Conservation (phyloP, 2,888 invertebrate genomes). For the Caenorhabditis afra region DNA sequence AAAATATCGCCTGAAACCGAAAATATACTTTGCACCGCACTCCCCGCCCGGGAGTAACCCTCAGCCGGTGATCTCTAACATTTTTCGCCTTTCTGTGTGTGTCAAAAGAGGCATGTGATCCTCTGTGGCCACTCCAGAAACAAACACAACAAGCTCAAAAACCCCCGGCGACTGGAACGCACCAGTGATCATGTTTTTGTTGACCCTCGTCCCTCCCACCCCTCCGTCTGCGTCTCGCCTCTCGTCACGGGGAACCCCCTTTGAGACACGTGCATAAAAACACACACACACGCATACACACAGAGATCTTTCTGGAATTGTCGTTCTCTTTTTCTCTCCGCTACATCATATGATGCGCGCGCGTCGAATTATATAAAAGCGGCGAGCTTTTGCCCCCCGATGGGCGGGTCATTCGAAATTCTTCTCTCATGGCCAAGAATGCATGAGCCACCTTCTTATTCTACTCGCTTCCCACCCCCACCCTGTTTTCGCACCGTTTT, state of each 20-base stretch:
- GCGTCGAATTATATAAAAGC: background rate
- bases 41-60: no score
- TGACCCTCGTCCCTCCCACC: constrained; percentile 2
- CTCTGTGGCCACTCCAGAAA: constrained; percentile 5
- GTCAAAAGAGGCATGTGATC: background rate
- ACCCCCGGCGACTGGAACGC: constrained; percentile 29
- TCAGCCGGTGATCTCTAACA: no score
- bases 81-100: no score
- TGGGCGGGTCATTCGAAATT: background rate
- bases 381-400: background rate
- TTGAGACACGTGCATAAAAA: background rate
- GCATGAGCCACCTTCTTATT: background rate
- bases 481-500: background rate
- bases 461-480: background rate
- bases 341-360: background rate
- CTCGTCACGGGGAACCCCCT: constrained; percentile 15
- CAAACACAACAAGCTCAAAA: constrained; percentile 32
- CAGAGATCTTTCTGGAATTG: constrained; percentile 3
- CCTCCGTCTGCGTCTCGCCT: constrained; percentile 28
- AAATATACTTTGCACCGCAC: no score
- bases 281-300: background rate
- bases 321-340: background rate
- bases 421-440: constrained; percentile 3
- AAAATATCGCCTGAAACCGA: no score
- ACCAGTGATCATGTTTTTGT: constrained; percentile 50